Conservation (phyloP, 2,797 vertebrate species). For the Chelonia mydas region DNA sequence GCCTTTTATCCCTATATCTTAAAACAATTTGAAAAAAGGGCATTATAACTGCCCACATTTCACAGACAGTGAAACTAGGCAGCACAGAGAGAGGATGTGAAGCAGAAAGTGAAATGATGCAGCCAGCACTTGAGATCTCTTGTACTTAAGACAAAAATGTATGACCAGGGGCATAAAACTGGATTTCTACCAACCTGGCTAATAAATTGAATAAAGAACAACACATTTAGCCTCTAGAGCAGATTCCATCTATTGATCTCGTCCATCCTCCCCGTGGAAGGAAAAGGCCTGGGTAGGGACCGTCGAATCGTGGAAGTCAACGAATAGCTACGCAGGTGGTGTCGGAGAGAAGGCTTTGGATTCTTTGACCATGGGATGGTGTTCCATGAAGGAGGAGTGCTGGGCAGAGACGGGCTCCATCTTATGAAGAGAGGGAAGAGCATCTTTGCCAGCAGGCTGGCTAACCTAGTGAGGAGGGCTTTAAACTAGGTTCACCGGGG, state of each 20-base stretch:
- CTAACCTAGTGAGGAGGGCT: too few relatives aligned
- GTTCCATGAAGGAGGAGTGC: too few relatives aligned
- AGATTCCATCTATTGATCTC: background rate
- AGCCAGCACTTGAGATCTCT: background rate
- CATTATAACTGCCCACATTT: background rate
- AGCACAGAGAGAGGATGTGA: background rate
- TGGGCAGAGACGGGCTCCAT: too few relatives aligned
- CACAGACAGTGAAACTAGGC: background rate
- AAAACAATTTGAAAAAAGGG: background rate
- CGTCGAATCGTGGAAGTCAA: too few relatives aligned
- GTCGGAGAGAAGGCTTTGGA: too few relatives aligned
- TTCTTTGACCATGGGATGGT: too few relatives aligned
- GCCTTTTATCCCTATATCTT: background rate
- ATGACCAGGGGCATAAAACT: background rate
- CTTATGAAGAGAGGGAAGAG: too few relatives aligned
- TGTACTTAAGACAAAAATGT: background rate
- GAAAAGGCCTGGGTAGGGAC: too few relatives aligned
- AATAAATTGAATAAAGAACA: background rate
- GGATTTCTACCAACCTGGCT: background rate
- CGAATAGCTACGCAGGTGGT: too few relatives aligned
- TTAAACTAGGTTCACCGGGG: too few relatives aligned
- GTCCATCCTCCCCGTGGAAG: too few relatives aligned
- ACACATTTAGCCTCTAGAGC: background rate
- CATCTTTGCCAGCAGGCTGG: too few relatives aligned
- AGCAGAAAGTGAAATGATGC: background rate